These are phyloP conservation scores for Martes martes DNA, from an alignment of 2,113 vertebrate species.

Conservation along the genomic window DNA sequence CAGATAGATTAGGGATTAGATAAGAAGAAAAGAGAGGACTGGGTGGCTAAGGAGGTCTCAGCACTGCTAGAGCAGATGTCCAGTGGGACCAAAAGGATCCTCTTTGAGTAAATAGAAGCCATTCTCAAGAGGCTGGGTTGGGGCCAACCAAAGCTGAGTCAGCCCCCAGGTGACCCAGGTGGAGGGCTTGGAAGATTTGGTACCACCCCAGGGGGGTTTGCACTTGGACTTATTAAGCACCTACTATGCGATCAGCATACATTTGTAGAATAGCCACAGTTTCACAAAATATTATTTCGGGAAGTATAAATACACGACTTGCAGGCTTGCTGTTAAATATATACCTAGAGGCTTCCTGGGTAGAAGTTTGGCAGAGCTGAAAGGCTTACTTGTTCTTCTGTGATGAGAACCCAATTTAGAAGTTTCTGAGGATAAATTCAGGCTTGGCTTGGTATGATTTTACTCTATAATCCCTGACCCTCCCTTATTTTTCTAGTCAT, in stretches of 20 bases:
- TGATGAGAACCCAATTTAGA: slow-evolving; percentile 45
- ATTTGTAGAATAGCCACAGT: not conserved
- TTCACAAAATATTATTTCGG: not conserved
- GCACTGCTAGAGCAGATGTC: not conserved
- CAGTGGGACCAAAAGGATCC: not conserved
- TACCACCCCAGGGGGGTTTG: not conserved
- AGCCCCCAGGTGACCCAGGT: no score
- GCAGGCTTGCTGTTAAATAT: slow-evolving; percentile 12
- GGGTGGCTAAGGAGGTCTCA: not conserved
- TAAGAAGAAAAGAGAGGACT: not conserved
- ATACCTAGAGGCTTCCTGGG: slow-evolving; percentile 25
- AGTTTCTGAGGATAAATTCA: slow-evolving; percentile 28
- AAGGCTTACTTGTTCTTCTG: slow-evolving; percentile 40
- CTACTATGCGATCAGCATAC: not conserved
- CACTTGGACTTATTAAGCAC: not conserved
- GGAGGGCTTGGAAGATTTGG: not conserved
- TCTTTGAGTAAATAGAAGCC: not conserved
- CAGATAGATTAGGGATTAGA: not conserved
- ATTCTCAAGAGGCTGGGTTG: not conserved
- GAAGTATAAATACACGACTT: slow-evolving; percentile 1
- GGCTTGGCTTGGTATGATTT: slow-evolving; percentile 3
- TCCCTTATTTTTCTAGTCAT: slow-evolving; percentile 60
- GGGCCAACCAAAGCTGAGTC: not conserved
- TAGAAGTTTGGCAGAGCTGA: slow-evolving; percentile 8
- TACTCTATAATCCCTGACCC: not conserved